Evolutionary conservation across 2,797 vertebrate species (phyloP), one percentile per base, ranked within the genome.

Genomic region (Onychomys torridus): DNA sequence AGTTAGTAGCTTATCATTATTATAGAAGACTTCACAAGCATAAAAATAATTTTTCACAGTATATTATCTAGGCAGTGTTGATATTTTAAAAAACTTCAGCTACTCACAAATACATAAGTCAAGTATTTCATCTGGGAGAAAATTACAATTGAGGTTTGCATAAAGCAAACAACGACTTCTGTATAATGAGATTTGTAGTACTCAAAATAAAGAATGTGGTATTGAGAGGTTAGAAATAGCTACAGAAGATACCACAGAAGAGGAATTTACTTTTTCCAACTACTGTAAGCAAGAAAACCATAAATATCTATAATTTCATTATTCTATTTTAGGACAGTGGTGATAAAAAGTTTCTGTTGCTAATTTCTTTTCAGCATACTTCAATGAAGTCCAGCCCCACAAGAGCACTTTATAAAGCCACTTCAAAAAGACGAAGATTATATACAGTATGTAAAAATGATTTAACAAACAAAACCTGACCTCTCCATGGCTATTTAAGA

Each of bases 271-370:
- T 37, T 82, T 82, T 89, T 14, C 13, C 73, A 65, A 88, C 27
- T 84, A 73, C 12, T 17, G 73, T 75, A 88, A 59, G 21, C 2
- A 78, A 90, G 55, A 87, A 90, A 83, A 27, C 7, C 37, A 67
- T 46, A 91, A 90, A 84, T 93, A 76, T 10, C 69, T 37, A 86
- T 46, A 85, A 82, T 34, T 71, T 90, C 13, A 19, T 82, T 76
- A 93, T 82, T 91, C 32, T 89, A 29, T 63, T 90, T 93, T 92
- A 92, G 43, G 43, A 83, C 11, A 92, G n/a, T 84, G 17, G 71
- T 89, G 23, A 77, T 49, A 73, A 93, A 92, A 86, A 90, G 46
- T 90, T 89, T 8, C 21, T 76, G 43, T 91, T 93, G 32, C 16
- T 85, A 65, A 46, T 89, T 89, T 95, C 17, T 90, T 75, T 32